Percentiles rank a stretch among this genome's conserved stretches.
Evolutionary conservation across 2,888 invertebrate species (phyloP).

Genomic region (Microctonus hyperodae): DNA sequence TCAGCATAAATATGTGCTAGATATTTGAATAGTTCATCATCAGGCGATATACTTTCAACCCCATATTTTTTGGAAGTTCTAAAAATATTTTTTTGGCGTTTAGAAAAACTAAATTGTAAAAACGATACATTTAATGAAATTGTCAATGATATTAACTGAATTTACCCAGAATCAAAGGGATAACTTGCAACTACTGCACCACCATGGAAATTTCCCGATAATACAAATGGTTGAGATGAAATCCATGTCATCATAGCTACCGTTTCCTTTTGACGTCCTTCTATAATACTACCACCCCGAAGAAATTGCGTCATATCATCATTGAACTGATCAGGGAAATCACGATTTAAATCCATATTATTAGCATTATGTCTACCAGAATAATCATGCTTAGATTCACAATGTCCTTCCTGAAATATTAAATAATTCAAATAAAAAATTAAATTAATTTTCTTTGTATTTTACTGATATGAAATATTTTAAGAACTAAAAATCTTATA

Average conservation of each 20-base stretch:
- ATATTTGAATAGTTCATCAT: slow-evolving; percentile 80
- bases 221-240: slow-evolving; percentile 83
- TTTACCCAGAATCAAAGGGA: slow-evolving; percentile 86
- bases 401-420: slow-evolving; percentile 74
- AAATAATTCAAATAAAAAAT: slow-evolving; percentile 8
- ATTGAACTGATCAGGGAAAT: slow-evolving; percentile 91
- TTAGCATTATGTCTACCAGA: slow-evolving; percentile 84
- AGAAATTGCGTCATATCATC: slow-evolving; percentile 54
- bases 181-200: slow-evolving; percentile 98
- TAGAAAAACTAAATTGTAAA: not conserved
- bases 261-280: slow-evolving; percentile 84
- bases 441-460: too few species aligned
- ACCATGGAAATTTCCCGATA: slow-evolving; percentile 95
- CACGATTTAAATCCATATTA: slow-evolving; percentile 84
- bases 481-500: too few species aligned
- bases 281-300: slow-evolving; percentile 65
- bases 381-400: slow-evolving; percentile 73
- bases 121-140: too few species aligned
- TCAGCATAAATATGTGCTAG: slow-evolving; percentile 81
- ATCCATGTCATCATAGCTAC: slow-evolving; percentile 90
- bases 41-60: slow-evolving; percentile 79
- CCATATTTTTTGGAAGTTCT: slow-evolving; percentile 65
- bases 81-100: slow-evolving; percentile 4
- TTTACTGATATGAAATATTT: too few species aligned
- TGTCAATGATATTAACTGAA: slow-evolving; percentile 9